Conservation (phyloP, 2,113 vertebrate species). For the Oxygymnocypris stewartii region DNA sequence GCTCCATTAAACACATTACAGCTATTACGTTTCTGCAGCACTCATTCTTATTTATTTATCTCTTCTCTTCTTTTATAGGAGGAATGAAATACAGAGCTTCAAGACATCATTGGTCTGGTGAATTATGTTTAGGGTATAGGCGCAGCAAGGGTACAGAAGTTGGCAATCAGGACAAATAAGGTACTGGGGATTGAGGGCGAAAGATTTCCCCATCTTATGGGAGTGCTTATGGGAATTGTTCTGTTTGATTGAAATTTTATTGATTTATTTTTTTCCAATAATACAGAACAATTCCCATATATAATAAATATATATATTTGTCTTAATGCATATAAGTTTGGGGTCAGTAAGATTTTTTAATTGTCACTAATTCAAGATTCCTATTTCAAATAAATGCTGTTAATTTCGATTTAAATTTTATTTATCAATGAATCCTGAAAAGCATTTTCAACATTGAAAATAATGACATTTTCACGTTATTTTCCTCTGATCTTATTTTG, state of each 20-base stretch:
- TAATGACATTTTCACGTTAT: no score
- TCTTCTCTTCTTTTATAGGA: neutral
- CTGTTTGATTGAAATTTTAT: neutral
- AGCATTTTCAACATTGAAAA: no score
- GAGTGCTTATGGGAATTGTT: neutral
- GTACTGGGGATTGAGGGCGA: neutral
- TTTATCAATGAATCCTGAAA: no score
- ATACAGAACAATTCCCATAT: no score
- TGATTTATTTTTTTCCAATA: no score
- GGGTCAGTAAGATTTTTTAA: no score
- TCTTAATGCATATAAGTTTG: neutral
- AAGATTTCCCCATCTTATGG: neutral
- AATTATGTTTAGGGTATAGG: neutral
- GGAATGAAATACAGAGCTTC: neutral
- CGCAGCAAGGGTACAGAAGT: neutral
- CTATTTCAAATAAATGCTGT: no score
- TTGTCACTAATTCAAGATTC: no score
- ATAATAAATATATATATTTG: no score
- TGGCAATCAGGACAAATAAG: neutral
- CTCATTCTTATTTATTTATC: neutral
- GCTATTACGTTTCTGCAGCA: neutral
- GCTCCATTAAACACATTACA: slow-evolving; percentile 37
- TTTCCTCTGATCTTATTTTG: no score
- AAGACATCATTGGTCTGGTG: neutral
- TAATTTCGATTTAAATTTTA: no score